Evolutionary conservation across 2,888 invertebrate species (phyloP).

Genomic region (Melitaea athalia): DNA sequence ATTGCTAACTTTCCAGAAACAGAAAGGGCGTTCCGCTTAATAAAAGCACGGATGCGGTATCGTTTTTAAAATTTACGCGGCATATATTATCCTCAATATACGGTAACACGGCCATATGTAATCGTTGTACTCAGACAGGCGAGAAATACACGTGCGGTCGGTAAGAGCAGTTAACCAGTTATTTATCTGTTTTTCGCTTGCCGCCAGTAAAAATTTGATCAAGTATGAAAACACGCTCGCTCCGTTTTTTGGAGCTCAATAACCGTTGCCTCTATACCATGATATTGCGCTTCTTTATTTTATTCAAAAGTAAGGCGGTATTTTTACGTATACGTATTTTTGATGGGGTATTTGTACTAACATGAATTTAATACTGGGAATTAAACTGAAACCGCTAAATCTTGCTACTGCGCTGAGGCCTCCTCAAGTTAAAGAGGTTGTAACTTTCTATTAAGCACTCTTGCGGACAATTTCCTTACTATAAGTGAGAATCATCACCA

Average conservation of each 20-base stretch:
- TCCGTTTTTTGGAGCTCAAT: constrained; percentile 6
- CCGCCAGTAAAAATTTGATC: constrained; percentile 37
- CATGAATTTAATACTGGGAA: too few relatives aligned
- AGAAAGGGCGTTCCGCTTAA: constrained; percentile 14
- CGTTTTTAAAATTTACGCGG: constrained; percentile 33
- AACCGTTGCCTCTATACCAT: neutral
- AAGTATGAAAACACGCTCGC: constrained; percentile 29
- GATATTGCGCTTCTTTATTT: constrained; percentile 8
- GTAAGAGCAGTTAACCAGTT: constrained; percentile 30
- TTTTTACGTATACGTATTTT: neutral
- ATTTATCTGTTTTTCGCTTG: constrained; percentile 37
- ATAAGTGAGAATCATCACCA: too few relatives aligned
- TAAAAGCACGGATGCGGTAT: constrained; percentile 33
- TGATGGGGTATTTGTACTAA: neutral
- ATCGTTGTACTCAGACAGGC: constrained; percentile 38
- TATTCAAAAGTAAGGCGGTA: neutral
- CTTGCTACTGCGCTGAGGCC: too few relatives aligned
- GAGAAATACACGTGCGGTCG: constrained; percentile 32
- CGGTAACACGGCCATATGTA: constrained; percentile 36
- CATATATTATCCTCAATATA: constrained; percentile 33
- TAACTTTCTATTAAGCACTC: too few relatives aligned
- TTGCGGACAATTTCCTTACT: too few relatives aligned
- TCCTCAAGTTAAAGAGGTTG: too few relatives aligned
- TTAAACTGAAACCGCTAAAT: too few relatives aligned
- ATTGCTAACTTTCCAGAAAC: neutral